phyloP scores from a whole-genome alignment of 2,797 vertebrate genomes.

The Sebastes flavidus region DNA sequence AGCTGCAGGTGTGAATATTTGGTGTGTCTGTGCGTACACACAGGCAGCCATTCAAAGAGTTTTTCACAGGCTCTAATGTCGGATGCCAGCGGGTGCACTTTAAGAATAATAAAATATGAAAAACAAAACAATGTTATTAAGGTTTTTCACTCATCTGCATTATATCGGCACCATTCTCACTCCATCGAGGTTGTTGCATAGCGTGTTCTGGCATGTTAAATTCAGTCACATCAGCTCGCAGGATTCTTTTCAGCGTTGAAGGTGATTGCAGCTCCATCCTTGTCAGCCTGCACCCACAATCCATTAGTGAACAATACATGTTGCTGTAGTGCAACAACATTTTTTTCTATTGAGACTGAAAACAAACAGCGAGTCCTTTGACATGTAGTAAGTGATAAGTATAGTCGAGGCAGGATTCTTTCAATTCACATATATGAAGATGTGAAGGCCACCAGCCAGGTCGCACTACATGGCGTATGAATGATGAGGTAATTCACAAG shows the following conservation, averaged over 20 bases:
- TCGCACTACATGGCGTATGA: no score
- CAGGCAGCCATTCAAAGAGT: neutral
- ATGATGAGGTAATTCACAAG: no score
- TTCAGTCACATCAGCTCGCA: conserved; percentile 1
- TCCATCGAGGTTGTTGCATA: neutral
- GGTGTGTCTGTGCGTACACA: neutral
- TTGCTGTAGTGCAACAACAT: neutral
- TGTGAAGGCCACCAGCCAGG: no score
- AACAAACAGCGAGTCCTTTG: neutral
- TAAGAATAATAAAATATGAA: neutral
- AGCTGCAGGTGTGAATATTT: conserved; percentile 12
- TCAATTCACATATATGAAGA: neutral
- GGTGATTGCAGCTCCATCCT: neutral
- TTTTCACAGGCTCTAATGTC: neutral
- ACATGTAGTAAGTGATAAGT: neutral
- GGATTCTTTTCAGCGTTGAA: conserved; percentile 1
- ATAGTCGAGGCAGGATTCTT: neutral
- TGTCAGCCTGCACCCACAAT: conserved; percentile 8
- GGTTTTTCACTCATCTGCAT: neutral
- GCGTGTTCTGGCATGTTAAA: neutral
- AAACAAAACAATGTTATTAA: neutral
- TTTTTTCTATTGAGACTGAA: neutral
- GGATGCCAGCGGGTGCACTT: neutral
- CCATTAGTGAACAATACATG: conserved; percentile 8
- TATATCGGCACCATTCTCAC: neutral